Percentiles rank a stretch among this genome's conserved stretches.
Evolutionary conservation across 2,797 vertebrate species (phyloP).

Genomic region (Chelon auratus): DNA sequence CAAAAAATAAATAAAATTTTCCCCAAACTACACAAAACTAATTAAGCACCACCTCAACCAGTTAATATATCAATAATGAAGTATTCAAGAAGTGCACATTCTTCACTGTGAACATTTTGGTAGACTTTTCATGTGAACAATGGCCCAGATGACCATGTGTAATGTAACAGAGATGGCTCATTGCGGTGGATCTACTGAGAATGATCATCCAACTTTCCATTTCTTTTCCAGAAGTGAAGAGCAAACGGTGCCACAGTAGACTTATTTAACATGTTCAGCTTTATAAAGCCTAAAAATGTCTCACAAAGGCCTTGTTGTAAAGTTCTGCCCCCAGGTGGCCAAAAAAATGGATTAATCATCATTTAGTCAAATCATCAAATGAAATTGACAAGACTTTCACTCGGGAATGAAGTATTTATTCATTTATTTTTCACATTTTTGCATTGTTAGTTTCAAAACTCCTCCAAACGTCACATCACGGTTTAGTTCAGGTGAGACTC

Average conservation of each 20-base stretch:
- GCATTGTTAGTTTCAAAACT: not conserved
- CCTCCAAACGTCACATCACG: too few species aligned
- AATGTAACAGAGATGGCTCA: not conserved
- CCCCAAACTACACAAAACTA: not conserved
- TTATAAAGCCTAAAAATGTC: not conserved
- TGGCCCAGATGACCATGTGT: not conserved
- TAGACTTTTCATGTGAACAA: slow-evolving; percentile 1
- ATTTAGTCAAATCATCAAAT: too few species aligned
- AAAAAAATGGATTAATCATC: not conserved
- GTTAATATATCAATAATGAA: slow-evolving; percentile 5
- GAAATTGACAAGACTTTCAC: too few species aligned
- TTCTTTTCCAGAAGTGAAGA: not conserved
- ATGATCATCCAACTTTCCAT: too few species aligned
- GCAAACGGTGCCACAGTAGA: not conserved
- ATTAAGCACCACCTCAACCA: not conserved
- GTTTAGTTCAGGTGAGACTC: too few species aligned
- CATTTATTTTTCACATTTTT: not conserved
- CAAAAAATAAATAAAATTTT: not conserved
- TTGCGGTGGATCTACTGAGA: too few species aligned
- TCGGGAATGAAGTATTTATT: too few species aligned
- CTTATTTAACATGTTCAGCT: not conserved
- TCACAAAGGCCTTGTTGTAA: not conserved
- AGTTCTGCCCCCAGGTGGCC: not conserved
- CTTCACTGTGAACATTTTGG: not conserved
- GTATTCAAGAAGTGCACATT: not conserved